Conservation (phyloP, 2,113 vertebrate genomes). For the Albula glossodonta region DNA sequence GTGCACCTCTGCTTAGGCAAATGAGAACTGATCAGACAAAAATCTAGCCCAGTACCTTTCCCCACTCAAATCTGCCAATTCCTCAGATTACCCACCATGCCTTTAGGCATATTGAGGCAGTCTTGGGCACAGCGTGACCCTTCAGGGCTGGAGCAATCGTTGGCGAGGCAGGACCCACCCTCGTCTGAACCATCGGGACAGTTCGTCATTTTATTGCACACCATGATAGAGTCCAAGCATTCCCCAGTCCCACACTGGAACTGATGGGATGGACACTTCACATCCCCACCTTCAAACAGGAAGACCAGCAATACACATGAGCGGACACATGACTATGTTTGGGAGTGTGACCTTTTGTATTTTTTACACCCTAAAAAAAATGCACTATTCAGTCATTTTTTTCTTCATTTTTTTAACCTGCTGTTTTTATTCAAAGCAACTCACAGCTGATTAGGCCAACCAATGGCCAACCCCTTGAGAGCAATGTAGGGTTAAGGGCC, state of each 20-base stretch:
- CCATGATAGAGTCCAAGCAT: conserved; percentile 71
- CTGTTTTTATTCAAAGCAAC: no score
- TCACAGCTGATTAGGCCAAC: no score
- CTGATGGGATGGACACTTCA: conserved; percentile 70
- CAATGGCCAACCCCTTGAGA: no score
- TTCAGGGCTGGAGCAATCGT: conserved; percentile 40
- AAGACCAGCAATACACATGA: background rate
- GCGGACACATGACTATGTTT: background rate
- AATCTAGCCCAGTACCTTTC: background rate
- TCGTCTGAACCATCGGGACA: conserved; percentile 81
- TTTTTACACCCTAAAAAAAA: no score
- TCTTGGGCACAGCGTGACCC: conserved; percentile 60
- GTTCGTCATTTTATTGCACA: conserved; percentile 74
- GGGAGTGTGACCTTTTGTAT: background rate
- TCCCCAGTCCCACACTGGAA: conserved; percentile 71
- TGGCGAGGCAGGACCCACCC: conserved; percentile 64
- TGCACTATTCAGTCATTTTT: no score
- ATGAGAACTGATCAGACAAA: background rate
- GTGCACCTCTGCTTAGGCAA: conserved; percentile 69
- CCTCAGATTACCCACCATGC: conserved; percentile 66
- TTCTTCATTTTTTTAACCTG: no score
- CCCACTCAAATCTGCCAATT: background rate
- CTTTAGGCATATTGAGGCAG: conserved; percentile 77
- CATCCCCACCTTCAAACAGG: conserved; percentile 58
- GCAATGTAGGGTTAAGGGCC: no score